A percentile compares a stretch with the other conserved stretches of the same genome.
These are phyloP conservation scores for Macrocentrus cingulum DNA, from an alignment of 1,140 invertebrate species.

Conservation along the genomic window DNA sequence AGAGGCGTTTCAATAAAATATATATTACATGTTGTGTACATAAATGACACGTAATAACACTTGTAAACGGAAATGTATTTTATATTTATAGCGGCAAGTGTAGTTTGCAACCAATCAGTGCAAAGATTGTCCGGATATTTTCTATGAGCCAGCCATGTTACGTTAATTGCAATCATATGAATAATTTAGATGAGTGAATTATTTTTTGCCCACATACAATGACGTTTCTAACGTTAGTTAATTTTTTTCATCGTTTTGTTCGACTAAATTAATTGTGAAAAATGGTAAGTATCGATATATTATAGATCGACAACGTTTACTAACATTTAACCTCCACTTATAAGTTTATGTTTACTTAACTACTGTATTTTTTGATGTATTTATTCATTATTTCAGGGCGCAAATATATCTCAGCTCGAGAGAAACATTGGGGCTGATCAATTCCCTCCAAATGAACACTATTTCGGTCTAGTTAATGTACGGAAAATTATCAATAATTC, in stretches of 20 bases:
- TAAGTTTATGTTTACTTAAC: not conserved
- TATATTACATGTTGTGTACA: no score
- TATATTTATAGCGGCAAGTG: no score
- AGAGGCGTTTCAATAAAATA: no score
- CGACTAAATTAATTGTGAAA: not conserved
- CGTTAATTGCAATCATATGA: no score
- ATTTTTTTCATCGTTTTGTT: conserved; percentile 2
- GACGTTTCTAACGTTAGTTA: not conserved
- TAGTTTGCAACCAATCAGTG: no score
- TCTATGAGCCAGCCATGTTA: no score
- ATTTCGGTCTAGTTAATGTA: conserved; percentile 98
- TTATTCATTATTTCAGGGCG: conserved; percentile 69
- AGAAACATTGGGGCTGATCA: conserved; percentile 96
- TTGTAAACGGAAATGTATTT: no score
- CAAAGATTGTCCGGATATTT: no score
- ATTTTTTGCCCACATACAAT: not conserved
- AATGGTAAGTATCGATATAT: not conserved
- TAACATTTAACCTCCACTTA: not conserved
- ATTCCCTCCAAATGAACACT: conserved; percentile 97
- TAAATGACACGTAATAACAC: no score
- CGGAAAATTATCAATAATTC: conserved; percentile 54
- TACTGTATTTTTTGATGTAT: conserved; percentile 32
- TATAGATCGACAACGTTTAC: not conserved
- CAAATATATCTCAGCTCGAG: conserved; percentile 96
- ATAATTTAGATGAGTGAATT: not conserved